Percentiles rank a stretch among this genome's conserved stretches.
Conservation (phyloP, 2,888 invertebrate genomes). For the Sialis fuliginosa region DNA sequence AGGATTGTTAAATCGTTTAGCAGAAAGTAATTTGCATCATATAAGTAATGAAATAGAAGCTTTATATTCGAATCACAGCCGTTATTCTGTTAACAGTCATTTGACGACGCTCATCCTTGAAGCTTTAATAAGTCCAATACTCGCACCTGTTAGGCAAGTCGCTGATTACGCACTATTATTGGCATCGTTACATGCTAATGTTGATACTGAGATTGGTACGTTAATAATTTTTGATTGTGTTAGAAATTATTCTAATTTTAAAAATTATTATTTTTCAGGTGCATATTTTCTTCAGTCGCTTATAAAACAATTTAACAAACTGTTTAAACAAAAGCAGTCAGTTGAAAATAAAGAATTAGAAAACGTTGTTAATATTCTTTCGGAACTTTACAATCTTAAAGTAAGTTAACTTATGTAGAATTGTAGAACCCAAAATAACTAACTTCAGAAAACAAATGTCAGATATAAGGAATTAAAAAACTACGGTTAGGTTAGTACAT, state of each 20-base stretch:
- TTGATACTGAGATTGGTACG: conserved; percentile 76
- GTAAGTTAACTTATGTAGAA: conserved; percentile 22
- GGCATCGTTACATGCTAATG: conserved; percentile 71
- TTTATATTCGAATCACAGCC: conserved; percentile 49
- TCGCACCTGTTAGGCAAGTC: conserved; percentile 55
- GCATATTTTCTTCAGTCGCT: conserved; percentile 69
- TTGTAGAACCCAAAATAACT: neutral
- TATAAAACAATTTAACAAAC: conserved; percentile 44
- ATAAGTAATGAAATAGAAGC: conserved; percentile 64
- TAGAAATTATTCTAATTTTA: neutral
- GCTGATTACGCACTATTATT: conserved; percentile 74
- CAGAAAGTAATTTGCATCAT: conserved; percentile 75
- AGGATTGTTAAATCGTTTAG: conserved; percentile 65
- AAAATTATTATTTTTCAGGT: conserved; percentile 26
- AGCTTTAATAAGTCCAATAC: conserved; percentile 40
- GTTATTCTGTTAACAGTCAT: conserved; percentile 67
- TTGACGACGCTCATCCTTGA: conserved; percentile 52
- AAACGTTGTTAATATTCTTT: conserved; percentile 58
- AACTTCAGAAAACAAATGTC: no score
- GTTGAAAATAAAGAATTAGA: conserved; percentile 65
- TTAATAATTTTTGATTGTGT: neutral
- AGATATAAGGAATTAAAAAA: no score
- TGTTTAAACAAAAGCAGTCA: conserved; percentile 31
- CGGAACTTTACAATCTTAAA: conserved; percentile 79
- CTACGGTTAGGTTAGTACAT: no score